Evolutionary conservation across 2,888 invertebrate species (phyloP).

Genomic region (Standfussiana lucernea): DNA sequence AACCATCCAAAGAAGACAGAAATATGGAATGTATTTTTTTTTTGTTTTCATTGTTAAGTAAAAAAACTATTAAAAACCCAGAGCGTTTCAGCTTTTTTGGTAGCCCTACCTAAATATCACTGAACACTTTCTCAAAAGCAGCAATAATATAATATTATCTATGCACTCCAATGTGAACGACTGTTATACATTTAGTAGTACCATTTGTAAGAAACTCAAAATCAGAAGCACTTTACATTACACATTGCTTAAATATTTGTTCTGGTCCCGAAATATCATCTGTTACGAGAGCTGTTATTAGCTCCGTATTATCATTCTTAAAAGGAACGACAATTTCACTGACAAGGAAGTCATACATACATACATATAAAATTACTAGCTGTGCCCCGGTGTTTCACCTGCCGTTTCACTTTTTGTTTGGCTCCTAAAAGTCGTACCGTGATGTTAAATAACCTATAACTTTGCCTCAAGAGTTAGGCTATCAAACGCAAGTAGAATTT

Average conservation of each 20-base stretch:
- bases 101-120: background rate
- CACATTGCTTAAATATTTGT: constrained; percentile 34
- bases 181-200: background rate
- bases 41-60: too few relatives aligned
- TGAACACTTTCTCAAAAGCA: background rate
- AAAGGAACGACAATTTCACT: constrained; percentile 5
- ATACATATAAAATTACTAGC: background rate
- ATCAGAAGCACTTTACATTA: constrained; percentile 12
- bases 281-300: constrained; percentile 13
- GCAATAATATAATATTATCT: background rate
- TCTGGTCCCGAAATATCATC: background rate
- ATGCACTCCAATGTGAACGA: background rate
- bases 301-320: constrained; percentile 24
- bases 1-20: background rate
- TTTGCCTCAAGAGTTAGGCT: background rate
- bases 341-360: background rate
- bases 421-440: background rate
- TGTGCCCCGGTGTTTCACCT: background rate
- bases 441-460: background rate
- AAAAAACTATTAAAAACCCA: background rate
- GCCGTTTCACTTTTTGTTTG: background rate
- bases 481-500: background rate
- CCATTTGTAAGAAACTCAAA: background rate
- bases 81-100: background rate
- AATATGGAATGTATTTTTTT: too few relatives aligned